Conservation (phyloP, 2,888 invertebrate genomes). For the Drosophila tripunctata region DNA sequence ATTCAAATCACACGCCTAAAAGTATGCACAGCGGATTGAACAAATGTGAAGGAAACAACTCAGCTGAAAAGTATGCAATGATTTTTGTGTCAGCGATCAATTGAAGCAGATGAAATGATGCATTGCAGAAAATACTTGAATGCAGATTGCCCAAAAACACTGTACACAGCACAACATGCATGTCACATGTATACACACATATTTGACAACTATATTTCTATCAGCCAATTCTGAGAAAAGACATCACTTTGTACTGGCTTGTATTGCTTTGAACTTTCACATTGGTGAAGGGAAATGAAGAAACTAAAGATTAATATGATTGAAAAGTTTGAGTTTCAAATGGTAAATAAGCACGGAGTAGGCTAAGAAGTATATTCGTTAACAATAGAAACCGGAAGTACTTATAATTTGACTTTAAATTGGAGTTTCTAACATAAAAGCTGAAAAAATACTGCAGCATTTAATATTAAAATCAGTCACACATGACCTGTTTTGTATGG, state of each 20-base stretch:
- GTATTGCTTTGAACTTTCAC: not conserved
- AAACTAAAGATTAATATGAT: not conserved
- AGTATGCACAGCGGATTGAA: not conserved
- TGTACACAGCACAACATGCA: not conserved
- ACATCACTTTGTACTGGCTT: no score
- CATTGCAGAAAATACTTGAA: slow-evolving; percentile 1
- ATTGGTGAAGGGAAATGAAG: not conserved
- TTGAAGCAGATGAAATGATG: not conserved
- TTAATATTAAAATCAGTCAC: no score
- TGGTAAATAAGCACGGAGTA: no score
- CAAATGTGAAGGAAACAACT: not conserved
- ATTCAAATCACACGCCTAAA: not conserved
- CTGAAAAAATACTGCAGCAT: no score
- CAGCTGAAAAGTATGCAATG: not conserved
- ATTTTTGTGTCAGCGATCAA: not conserved
- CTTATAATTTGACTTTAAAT: not conserved
- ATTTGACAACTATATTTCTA: not conserved
- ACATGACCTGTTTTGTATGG: no score
- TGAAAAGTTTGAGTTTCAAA: not conserved
- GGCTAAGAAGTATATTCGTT: not conserved
- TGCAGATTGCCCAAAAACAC: not conserved
- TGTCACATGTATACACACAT: not conserved
- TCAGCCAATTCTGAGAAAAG: not conserved
- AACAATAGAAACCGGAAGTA: not conserved
- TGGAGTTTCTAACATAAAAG: no score